phyloP scores from a whole-genome alignment of 2,888 invertebrate species.

The Nomada fabriciana region DNA sequence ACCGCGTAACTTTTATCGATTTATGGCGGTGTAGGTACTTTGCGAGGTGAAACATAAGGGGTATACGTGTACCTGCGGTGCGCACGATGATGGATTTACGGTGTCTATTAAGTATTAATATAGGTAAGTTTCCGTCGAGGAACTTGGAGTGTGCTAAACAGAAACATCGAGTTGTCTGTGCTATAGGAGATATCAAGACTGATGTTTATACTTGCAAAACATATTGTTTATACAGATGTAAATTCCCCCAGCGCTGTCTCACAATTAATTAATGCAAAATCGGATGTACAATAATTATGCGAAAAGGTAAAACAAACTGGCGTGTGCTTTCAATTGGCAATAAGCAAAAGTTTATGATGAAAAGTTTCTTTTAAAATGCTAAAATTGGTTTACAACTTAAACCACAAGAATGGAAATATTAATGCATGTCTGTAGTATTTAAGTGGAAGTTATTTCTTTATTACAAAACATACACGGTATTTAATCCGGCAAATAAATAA shows the following conservation, averaged over 20 bases:
- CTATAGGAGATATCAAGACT: neutral
- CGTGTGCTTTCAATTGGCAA: too few species aligned
- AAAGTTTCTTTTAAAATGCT: too few species aligned
- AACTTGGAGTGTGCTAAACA: constrained; percentile 15
- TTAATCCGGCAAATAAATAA: too few species aligned
- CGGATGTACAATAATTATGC: too few species aligned
- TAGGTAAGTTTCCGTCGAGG: constrained; percentile 43
- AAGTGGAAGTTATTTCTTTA: too few species aligned
- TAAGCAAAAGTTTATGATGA: too few species aligned
- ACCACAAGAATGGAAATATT: too few species aligned
- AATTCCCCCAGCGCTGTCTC: constrained; percentile 7
- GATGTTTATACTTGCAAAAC: constrained; percentile 12
- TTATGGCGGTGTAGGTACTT: constrained; percentile 21
- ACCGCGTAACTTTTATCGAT: constrained; percentile 46
- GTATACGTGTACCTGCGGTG: constrained; percentile 32
- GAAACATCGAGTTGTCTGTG: neutral
- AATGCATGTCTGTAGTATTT: too few species aligned
- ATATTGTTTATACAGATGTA: constrained; percentile 12
- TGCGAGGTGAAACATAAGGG: constrained; percentile 11
- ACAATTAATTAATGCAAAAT: neutral
- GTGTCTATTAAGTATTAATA: constrained; percentile 67
- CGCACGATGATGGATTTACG: constrained; percentile 56
- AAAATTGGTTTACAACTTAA: too few species aligned
- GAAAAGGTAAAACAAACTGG: too few species aligned
- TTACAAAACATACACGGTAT: too few species aligned